A percentile compares a stretch with the other conserved stretches of the same genome.
Conservation (phyloP, 1,140 invertebrate genomes). For the Coboldia fuscipes region DNA sequence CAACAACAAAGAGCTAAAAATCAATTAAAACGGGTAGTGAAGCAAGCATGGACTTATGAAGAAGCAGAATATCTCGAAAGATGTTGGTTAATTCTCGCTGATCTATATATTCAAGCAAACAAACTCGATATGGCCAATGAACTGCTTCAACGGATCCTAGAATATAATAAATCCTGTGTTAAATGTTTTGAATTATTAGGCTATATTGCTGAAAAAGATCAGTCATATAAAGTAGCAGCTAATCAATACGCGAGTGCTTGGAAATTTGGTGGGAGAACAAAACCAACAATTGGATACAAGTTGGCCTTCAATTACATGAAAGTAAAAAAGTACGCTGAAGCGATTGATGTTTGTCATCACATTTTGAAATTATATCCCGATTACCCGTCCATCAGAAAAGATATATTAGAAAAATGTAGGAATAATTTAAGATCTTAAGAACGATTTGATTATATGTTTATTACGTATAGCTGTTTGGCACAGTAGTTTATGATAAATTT, state of each 20-base stretch:
- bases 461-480: too few relatives aligned
- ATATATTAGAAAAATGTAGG: constrained; percentile 87
- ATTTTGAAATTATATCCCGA: constrained; percentile 66
- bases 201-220: constrained; percentile 77
- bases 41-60: constrained; percentile 75
- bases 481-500: too few relatives aligned
- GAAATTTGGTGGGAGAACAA: constrained; percentile 56
- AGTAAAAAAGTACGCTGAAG: constrained; percentile 49
- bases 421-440: constrained; percentile 48
- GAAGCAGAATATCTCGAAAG: constrained; percentile 90
- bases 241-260: constrained; percentile 33
- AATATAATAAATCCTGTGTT: constrained; percentile 77
- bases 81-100: constrained; percentile 81
- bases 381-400: constrained; percentile 78
- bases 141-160: constrained; percentile 53
- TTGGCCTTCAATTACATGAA: constrained; percentile 83
- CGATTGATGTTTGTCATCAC: constrained; percentile 65
- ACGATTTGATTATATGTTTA: too few relatives aligned
- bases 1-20: constrained; percentile 77
- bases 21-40: constrained; percentile 74
- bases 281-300: constrained; percentile 76
- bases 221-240: constrained; percentile 72
- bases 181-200: constrained; percentile 79
- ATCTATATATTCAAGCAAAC: constrained; percentile 72
- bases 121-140: constrained; percentile 76